Conservation (phyloP, 2,888 invertebrate genomes). For the Drosophila flavopinicola region DNA sequence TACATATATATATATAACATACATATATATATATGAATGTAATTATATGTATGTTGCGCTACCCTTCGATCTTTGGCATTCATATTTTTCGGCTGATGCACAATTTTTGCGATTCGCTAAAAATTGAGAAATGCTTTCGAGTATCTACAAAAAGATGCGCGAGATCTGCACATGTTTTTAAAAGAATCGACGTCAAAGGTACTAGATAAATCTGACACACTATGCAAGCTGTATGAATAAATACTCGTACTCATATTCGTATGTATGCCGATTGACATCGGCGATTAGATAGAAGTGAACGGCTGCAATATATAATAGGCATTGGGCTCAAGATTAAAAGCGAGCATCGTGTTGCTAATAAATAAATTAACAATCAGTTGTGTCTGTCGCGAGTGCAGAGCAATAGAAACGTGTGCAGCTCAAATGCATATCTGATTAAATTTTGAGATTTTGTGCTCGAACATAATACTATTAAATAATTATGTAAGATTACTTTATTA, state of each 20-base stretch:
- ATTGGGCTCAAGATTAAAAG: conserved; percentile 4
- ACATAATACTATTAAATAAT: no score
- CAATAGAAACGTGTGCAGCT: conserved; percentile 1
- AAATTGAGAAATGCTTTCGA: not conserved
- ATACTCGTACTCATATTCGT: no score
- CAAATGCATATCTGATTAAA: not conserved
- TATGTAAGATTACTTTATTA: no score
- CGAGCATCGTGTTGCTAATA: not conserved
- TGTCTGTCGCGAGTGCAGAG: conserved; percentile 23
- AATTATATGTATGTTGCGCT: not conserved
- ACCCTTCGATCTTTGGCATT: conserved; percentile 24
- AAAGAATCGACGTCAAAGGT: conserved; percentile 5
- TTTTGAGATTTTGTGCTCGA: no score
- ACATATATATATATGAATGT: not conserved
- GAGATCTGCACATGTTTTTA: not conserved
- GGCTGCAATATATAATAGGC: conserved; percentile 35
- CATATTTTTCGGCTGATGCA: conserved; percentile 11
- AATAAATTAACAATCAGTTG: conserved; percentile 31
- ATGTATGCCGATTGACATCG: conserved; percentile 12
- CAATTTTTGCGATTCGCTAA: not conserved
- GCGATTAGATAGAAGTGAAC: conserved; percentile 38
- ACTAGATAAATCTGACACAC: not conserved
- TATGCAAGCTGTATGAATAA: conserved; percentile 10
- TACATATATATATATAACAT: not conserved
- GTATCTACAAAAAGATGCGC: not conserved